Conservation (phyloP, 2,797 vertebrate genomes). For the Jordanella pulchra region DNA sequence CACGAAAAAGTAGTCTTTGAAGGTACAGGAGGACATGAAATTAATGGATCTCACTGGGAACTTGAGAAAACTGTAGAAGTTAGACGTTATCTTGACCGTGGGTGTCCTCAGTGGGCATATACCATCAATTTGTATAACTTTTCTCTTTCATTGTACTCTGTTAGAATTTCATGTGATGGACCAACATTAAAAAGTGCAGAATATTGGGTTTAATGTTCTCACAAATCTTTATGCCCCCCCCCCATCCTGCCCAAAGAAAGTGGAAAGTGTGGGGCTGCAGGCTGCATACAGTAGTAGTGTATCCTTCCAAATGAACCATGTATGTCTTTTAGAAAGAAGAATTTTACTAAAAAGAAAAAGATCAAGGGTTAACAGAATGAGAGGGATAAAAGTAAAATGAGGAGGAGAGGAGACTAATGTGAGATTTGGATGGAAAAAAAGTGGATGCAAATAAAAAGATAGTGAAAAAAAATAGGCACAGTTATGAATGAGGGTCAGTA, state of each 20-base stretch:
- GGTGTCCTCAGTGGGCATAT: not conserved
- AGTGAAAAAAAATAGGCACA: not conserved
- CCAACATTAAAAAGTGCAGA: not conserved
- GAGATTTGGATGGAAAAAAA: not conserved
- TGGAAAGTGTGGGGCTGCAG: not conserved
- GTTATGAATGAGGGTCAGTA: not conserved
- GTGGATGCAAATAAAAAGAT: not conserved
- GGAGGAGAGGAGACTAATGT: not conserved
- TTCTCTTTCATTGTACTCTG: not conserved
- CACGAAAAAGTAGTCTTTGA: slow-evolving; percentile 1
- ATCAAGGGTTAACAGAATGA: not conserved
- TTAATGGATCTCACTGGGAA: not conserved
- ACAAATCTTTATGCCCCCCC: not conserved
- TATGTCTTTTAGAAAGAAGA: not conserved
- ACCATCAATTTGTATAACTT: not conserved
- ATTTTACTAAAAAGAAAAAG: not conserved
- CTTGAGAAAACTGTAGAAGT: not conserved
- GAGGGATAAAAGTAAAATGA: not conserved
- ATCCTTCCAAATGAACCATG: not conserved
- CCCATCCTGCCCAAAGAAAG: not conserved
- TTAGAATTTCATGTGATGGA: not conserved
- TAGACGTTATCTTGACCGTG: not conserved
- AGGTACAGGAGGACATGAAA: not conserved
- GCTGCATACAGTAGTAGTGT: not conserved
- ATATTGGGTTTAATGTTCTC: not conserved